Conservation (phyloP, 1,140 invertebrate genomes). For the Monomorium pharaonis region DNA sequence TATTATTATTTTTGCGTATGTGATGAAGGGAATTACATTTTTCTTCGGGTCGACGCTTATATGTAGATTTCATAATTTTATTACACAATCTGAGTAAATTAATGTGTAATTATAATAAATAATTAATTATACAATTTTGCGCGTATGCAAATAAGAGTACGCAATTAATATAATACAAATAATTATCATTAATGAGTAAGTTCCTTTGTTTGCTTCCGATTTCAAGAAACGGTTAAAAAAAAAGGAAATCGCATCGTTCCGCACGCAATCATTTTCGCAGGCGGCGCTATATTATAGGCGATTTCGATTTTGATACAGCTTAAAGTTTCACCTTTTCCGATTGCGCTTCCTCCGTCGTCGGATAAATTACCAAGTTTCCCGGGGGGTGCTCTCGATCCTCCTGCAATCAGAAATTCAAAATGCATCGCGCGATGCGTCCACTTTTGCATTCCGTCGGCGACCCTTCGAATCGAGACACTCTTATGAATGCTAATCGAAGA, state of each 20-base stretch:
- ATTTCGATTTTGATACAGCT: constrained; percentile 19
- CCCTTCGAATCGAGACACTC: constrained; percentile 63
- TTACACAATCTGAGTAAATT: neutral
- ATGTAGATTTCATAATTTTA: constrained; percentile 6
- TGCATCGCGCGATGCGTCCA: neutral
- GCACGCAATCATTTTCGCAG: neutral
- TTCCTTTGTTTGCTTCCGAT: neutral
- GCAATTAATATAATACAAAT: neutral
- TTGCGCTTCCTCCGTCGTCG: neutral
- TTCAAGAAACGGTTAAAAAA: constrained; percentile 5
- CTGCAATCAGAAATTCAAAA: constrained; percentile 54
- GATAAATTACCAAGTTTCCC: constrained; percentile 69
- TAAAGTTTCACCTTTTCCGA: neutral
- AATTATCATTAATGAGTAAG: constrained; percentile 1
- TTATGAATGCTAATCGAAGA: constrained; percentile 73
- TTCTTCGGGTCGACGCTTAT: neutral
- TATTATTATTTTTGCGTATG: neutral
- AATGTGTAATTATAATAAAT: constrained; percentile 13
- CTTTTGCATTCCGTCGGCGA: constrained; percentile 66
- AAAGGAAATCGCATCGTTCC: neutral
- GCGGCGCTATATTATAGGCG: neutral
- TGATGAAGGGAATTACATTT: neutral
- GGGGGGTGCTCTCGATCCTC: neutral
- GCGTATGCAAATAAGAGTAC: constrained; percentile 20
- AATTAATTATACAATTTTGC: constrained; percentile 11